These are phyloP conservation scores for Mesocentrotus franciscanus DNA, from an alignment of 53 echinoderm and acorn worm genomes.

Conservation along the genomic window DNA sequence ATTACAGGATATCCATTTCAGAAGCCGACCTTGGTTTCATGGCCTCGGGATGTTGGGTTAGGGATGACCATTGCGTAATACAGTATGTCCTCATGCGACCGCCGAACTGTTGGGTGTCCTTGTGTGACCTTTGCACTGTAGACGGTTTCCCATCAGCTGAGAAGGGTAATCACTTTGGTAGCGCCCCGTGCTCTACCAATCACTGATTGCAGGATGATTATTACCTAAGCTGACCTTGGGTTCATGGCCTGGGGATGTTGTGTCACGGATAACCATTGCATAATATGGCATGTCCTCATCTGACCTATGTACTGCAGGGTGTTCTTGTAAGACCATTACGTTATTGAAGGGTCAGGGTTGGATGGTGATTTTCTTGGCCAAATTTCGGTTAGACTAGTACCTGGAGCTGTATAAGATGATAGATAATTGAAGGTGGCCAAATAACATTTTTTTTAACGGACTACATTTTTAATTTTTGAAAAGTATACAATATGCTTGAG, in stretches of 20 bases:
- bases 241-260: background rate
- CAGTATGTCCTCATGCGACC: background rate
- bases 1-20: too few relatives aligned
- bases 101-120: background rate
- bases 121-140: background rate
- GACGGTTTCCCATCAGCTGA: background rate
- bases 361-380: too few relatives aligned
- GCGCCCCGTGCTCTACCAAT: background rate
- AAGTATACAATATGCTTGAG: too few relatives aligned
- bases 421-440: too few relatives aligned
- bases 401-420: too few relatives aligned
- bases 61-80: background rate
- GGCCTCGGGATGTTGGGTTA: constrained; percentile 7
- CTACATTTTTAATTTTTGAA: too few relatives aligned
- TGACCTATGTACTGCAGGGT: background rate
- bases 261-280: background rate
- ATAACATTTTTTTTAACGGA: too few relatives aligned
- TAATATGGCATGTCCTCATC: background rate
- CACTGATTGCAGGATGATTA: background rate
- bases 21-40: too few relatives aligned
- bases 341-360: background rate
- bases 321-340: background rate
- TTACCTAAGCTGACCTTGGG: background rate
- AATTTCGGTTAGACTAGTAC: too few relatives aligned
- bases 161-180: background rate